Evolutionary conservation across 1,140 invertebrate species (phyloP).

Genomic region (Chymomyza costata): DNA sequence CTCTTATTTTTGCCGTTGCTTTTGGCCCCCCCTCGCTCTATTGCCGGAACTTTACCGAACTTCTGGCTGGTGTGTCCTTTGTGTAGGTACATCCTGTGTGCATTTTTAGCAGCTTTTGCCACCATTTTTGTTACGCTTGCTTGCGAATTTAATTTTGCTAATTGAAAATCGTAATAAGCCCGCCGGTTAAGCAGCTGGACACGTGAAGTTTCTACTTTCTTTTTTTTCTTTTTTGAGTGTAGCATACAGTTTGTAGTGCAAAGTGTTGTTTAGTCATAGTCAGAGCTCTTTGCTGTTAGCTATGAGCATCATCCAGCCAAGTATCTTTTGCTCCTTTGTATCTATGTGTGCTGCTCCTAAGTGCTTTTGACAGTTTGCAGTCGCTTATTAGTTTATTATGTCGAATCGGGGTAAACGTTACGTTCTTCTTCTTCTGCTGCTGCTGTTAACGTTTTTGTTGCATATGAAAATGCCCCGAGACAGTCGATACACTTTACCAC

Average conservation of each 20-base stretch:
- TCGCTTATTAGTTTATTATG: slow-evolving; percentile 3
- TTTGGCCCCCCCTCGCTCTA: too few relatives aligned
- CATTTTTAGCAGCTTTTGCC: not conserved
- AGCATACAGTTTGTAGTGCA: slow-evolving; percentile 20
- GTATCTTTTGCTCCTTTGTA: not conserved
- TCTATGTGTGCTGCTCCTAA: slow-evolving; percentile 9
- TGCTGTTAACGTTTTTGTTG: not conserved
- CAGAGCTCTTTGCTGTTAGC: slow-evolving; percentile 15
- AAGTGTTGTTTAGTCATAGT: slow-evolving; percentile 33
- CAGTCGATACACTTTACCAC: slow-evolving; percentile 3
- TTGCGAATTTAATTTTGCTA: slow-evolving; percentile 61
- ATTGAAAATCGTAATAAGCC: slow-evolving; percentile 72
- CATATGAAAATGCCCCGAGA: not conserved
- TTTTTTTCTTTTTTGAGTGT: not conserved
- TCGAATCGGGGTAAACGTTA: not conserved
- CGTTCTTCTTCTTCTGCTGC: not conserved
- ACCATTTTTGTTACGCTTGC: slow-evolving; percentile 1
- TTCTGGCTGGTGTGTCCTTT: not conserved
- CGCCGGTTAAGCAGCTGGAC: slow-evolving; percentile 40
- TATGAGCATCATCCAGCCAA: too few relatives aligned
- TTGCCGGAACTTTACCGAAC: too few relatives aligned
- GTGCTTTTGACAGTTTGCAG: slow-evolving; percentile 12
- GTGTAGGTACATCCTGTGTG: not conserved
- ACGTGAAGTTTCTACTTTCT: slow-evolving; percentile 20
- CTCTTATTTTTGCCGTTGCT: slow-evolving; percentile 11